Base-by-base conservation (phyloP, 2,113 vertebrate genomes). In the Psittacara wagleri region DNA sequence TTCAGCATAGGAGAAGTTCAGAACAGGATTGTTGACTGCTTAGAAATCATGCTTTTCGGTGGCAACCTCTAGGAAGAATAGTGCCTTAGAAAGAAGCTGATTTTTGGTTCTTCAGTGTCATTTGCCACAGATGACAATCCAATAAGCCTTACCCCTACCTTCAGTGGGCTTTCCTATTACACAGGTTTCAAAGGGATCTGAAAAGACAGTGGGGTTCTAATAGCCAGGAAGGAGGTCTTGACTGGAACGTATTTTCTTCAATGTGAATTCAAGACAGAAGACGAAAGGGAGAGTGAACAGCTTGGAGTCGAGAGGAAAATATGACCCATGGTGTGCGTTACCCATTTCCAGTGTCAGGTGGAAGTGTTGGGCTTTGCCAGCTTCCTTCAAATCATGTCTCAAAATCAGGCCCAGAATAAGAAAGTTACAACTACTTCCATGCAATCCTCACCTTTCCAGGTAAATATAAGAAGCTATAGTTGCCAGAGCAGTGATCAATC, bases 401-500 rank as follows among this genome's bases (percentile, higher is more conserved):
- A 68, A 46, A 59, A 75, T 63, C 33, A 72, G 77, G 52, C 31
- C 37, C 43, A 76, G 41, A 86, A 57, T 37, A 37, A 66, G 73
- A 52, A 91, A 67, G 67, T 20, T 90, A 41, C 46, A 90, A 48
- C 39, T 35, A 24, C 35, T 46, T 85, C 57, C 13, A 46, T 51
- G 74, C 54, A 57, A 13, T 57, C 77, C 75, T 94, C 69, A 68
- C 86, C 89, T 93, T 80, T 62, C 66, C 96, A 92, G 94, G 81
- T 95, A 64, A 85, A 74, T 72, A 25, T 46, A 76, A 64, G 89
- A 91, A 92, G 39, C 87, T 75, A 31, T 52, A 39, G 79, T 76
- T 94, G 81, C 79, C 51, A 64, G 79, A 77, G 27, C 52, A 64
- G 76, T 68, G 82, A 83, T 95, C 86, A 94, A 94, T 97, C 78